Percentiles rank a stretch among this genome's conserved stretches.
Conservation (phyloP, 1,140 invertebrate genomes). For the Drosophila serrata region DNA sequence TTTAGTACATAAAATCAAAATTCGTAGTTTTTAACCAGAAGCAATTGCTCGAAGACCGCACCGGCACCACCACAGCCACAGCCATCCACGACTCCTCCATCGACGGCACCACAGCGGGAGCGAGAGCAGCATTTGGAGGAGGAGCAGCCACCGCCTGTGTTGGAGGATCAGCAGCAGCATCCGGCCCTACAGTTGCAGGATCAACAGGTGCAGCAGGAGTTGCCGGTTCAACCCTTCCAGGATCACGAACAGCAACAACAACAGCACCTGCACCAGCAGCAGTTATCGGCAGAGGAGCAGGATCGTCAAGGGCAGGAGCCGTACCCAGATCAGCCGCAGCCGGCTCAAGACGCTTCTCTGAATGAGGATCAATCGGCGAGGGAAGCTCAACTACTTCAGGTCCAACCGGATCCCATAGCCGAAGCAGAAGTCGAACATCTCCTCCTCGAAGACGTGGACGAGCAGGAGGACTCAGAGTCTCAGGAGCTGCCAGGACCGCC, state of each 20-base stretch:
- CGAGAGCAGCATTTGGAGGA: slow-evolving; percentile 7
- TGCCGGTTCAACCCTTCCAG: no score
- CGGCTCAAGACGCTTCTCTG: background rate
- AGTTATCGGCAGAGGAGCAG: background rate
- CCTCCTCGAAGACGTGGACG: slow-evolving; percentile 22
- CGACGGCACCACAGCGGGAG: slow-evolving; percentile 34
- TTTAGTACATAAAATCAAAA: slow-evolving; percentile 33
- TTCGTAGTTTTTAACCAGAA: slow-evolving; percentile 37
- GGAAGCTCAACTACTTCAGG: background rate
- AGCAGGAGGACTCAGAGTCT: slow-evolving; percentile 29
- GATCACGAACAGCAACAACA: no score
- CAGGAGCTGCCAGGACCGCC: slow-evolving; percentile 22
- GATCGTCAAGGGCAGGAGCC: background rate
- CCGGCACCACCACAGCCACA: slow-evolving; percentile 44
- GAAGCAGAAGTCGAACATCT: slow-evolving; percentile 11
- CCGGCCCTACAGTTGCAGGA: slow-evolving; percentile 10
- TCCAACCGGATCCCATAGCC: slow-evolving; percentile 6
- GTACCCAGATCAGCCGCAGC: background rate
- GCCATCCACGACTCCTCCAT: slow-evolving; percentile 52
- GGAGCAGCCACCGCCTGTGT: slow-evolving; percentile 2
- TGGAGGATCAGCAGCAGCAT: slow-evolving; percentile 26
- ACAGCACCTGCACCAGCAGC: no score
- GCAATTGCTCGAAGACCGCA: slow-evolving; percentile 40
- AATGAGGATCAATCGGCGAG: slow-evolving; percentile 7
- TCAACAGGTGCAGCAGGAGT: slow-evolving; percentile 9